Conservation (phyloP, 2,113 vertebrate genomes). For the Dermatemys mawii region DNA sequence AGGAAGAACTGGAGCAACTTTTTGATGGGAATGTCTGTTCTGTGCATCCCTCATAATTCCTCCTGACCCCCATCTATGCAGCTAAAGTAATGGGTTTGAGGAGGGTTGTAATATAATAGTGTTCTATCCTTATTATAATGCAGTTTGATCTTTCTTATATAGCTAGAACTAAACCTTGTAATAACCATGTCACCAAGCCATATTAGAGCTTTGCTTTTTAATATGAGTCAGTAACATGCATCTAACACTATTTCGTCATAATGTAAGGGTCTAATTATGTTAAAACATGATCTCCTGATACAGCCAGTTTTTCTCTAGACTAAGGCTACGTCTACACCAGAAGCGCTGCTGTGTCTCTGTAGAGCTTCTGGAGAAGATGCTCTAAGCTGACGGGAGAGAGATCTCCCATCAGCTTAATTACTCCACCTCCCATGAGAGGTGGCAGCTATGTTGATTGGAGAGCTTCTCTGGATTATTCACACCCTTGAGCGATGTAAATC, state of each 20-base stretch:
- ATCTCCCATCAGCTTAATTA: not conserved
- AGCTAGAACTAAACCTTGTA: not conserved
- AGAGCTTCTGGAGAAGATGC: not conserved
- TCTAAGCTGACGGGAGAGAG: not conserved
- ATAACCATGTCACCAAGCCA: not conserved
- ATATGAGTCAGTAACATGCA: not conserved
- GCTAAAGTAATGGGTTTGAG: not conserved
- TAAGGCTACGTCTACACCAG: not conserved
- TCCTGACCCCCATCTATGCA: not conserved
- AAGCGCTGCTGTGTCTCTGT: not conserved
- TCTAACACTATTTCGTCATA: not conserved
- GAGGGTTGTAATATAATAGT: not conserved
- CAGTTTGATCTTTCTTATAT: not conserved
- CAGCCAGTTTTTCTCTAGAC: not conserved
- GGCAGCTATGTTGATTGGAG: not conserved
- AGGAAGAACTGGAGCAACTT: accelerated
- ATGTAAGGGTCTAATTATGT: not conserved
- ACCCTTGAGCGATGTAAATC: not conserved
- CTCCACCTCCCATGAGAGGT: not conserved
- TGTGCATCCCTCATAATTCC: not conserved
- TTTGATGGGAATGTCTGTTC: not conserved
- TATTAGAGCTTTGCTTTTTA: not conserved
- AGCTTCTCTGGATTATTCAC: not conserved
- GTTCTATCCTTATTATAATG: not conserved
- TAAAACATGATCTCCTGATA: not conserved